Conservation (phyloP, 2,113 vertebrate species). For the Neotragus pygmaeus region DNA sequence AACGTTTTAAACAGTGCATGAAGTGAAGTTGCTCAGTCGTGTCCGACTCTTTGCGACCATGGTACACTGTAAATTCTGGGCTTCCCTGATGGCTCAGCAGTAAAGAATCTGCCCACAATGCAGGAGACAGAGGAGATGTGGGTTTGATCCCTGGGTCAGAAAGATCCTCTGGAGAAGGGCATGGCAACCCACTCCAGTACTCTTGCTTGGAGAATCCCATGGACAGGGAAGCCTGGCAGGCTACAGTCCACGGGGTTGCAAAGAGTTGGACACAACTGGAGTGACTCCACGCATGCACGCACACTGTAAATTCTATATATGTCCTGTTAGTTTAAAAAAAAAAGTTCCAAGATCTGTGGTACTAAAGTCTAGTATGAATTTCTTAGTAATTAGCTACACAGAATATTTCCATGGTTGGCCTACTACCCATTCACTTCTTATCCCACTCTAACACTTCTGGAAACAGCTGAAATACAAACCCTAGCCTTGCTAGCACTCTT, state of each 20-base stretch:
- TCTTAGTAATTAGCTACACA: not conserved
- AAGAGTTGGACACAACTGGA: not conserved
- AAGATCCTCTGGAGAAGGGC: not conserved
- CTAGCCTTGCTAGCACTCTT: not conserved
- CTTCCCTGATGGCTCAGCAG: not conserved
- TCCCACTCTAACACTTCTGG: not conserved
- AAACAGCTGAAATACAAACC: not conserved
- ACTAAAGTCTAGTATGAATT: not conserved
- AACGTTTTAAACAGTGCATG: not conserved
- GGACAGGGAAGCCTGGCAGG: not conserved
- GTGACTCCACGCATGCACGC: accelerated
- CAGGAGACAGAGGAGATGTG: not conserved
- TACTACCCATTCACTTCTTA: not conserved
- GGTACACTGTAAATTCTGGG: not conserved
- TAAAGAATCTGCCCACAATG: not conserved
- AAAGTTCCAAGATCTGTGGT: not conserved
- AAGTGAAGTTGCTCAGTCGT: too few relatives aligned
- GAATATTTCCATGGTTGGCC: not conserved
- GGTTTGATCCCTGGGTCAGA: not conserved
- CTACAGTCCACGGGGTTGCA: not conserved
- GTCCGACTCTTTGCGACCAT: too few relatives aligned
- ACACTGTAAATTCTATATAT: not conserved
- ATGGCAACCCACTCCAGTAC: not conserved
- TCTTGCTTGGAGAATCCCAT: not conserved
- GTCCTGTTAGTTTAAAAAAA: not conserved